These are phyloP conservation scores for Nycticorax nycticorax DNA, from an alignment of 2,113 vertebrate species.

Conservation along the genomic window DNA sequence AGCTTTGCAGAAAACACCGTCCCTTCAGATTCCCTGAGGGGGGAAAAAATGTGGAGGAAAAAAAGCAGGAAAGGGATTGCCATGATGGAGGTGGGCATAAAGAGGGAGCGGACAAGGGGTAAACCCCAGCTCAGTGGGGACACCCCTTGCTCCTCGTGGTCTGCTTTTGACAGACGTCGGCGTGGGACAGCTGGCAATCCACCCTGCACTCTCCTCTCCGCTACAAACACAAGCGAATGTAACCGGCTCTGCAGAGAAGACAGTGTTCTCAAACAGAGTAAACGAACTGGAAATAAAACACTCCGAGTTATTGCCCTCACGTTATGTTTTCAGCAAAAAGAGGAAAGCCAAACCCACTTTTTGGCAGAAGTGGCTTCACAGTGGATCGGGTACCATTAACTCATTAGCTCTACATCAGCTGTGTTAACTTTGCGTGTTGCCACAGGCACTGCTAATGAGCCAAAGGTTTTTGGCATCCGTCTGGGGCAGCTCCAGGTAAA, in stretches of 20 bases:
- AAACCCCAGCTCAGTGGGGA: neutral
- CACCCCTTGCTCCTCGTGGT: fast-evolving
- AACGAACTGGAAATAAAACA: neutral
- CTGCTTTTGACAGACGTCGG: neutral
- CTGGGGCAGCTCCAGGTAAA: neutral
- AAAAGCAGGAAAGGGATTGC: neutral
- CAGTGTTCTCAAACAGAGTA: neutral
- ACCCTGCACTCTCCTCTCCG: neutral
- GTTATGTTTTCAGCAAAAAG: neutral
- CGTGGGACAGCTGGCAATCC: neutral
- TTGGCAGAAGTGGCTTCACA: neutral
- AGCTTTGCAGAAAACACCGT: neutral
- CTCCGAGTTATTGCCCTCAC: neutral
- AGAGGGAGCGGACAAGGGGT: neutral
- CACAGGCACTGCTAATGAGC: neutral
- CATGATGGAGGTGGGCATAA: neutral
- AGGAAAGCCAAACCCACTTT: neutral
- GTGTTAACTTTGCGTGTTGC: neutral
- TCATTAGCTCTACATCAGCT: neutral
- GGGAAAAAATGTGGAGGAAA: neutral
- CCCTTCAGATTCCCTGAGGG: neutral
- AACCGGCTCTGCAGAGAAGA: neutral
- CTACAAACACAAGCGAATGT: neutral
- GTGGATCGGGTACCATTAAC: neutral
- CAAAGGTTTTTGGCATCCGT: neutral